Base-by-base conservation (phyloP, 2,888 invertebrate species). In the Drosophila eohydei region DNA sequence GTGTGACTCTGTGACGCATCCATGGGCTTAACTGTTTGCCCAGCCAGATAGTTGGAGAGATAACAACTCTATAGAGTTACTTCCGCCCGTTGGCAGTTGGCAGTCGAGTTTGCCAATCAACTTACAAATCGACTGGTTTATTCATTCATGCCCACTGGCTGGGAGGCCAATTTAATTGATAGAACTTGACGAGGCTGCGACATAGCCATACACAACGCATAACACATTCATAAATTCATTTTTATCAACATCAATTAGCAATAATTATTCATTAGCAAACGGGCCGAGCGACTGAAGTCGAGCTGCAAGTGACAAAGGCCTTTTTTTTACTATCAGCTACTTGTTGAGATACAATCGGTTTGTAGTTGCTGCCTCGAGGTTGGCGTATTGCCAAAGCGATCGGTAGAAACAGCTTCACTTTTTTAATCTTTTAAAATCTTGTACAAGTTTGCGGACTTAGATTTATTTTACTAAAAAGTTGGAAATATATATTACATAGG, bases 241-340 rank as follows among this genome's bases (percentile, higher is more conserved):
- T 79, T 84, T 85, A 85, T 85, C 83, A 85, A 77, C 86, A 85
- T 83, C 90, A 88, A 88, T 88, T 89, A 89, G 88, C 86, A 73
- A 88, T 89, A 90, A 88, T 88, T 90, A 88, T 81, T 89, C 78
- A 88, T 88, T 85, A 79, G 81, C 46, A 28, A 34, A 32, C 62
- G 26, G 43, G 8, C 60, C 34, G 34, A 60, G 48, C 38, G n/a
- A 52, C 50, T 43, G 38, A 26, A 62, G 36, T 50, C 59, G 32
- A 58, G 48, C 50, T 30, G 28, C 41, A 65, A 59, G 48, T 68
- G 78, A 51, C 65, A 71, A 62, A 60, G 60, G 40, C 56, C 11
- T 41, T 50, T 60, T 71, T 21, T 14, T 48, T 48, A 30, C 30
- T 61, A 71, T 60, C 64, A 63, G 57, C 60, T 66, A 61, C 40